A percentile compares a stretch with the other conserved stretches of the same genome.
These are phyloP conservation scores for Illadopsis cleaveri DNA, from an alignment of 2,113 vertebrate species.

Conservation along the genomic window DNA sequence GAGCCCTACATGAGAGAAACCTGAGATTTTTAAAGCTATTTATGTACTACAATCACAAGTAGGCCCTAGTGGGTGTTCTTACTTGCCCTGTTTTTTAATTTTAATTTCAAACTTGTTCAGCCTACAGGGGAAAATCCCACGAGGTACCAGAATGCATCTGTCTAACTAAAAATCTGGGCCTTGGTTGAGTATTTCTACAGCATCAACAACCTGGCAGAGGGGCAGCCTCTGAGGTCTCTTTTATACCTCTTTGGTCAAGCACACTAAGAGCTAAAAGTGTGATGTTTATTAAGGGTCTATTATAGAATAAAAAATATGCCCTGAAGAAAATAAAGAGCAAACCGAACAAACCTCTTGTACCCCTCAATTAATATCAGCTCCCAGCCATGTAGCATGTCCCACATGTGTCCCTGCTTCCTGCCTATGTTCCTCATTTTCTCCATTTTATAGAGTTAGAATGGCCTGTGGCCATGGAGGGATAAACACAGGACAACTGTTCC, in stretches of 20 bases:
- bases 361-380: background rate
- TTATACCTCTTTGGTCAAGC: background rate
- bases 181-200: background rate
- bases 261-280: background rate
- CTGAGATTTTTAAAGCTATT: background rate
- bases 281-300: background rate
- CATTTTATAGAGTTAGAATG: background rate
- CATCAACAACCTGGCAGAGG: background rate
- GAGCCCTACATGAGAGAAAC: background rate
- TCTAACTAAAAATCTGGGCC: background rate
- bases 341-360: background rate
- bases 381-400: background rate
- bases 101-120: constrained; percentile 46
- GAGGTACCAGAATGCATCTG: background rate
- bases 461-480: background rate
- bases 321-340: background rate
- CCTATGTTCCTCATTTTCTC: background rate
- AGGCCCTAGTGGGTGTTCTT: constrained; percentile 25
- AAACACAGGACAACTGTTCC: background rate
- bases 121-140: background rate
- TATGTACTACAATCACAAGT: background rate
- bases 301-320: background rate
- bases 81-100: constrained; percentile 34
- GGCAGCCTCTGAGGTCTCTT: background rate
- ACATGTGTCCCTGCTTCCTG: background rate